Evolutionary conservation across 2,113 vertebrate genomes (phyloP).

Genomic region (Muntiacus muntjak): DNA sequence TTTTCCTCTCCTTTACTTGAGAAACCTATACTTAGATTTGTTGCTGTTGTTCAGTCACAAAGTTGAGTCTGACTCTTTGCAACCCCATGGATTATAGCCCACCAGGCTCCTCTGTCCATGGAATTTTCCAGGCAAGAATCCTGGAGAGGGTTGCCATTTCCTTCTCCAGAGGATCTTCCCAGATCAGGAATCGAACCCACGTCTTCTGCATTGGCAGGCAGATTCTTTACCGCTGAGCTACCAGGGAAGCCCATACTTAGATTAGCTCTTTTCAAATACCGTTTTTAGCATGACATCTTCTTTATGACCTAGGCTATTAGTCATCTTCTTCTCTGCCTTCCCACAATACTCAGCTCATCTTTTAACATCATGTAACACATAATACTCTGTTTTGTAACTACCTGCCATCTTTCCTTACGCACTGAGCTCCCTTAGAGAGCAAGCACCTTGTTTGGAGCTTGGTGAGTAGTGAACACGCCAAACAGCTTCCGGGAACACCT

Average conservation of each 20-base stretch:
- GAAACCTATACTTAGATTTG: not conserved
- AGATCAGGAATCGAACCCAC: fast-evolving
- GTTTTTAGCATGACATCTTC: not conserved
- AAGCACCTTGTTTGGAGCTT: not conserved
- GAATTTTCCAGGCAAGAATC: not conserved
- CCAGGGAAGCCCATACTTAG: not conserved
- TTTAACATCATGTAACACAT: not conserved
- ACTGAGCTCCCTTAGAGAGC: not conserved
- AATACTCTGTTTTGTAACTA: not conserved
- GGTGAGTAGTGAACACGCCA: not conserved
- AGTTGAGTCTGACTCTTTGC: not conserved
- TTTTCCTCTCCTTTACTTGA: not conserved
- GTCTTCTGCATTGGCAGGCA: not conserved
- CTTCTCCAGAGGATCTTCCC: not conserved
- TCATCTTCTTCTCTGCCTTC: not conserved
- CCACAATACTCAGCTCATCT: not conserved
- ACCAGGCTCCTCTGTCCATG: not conserved
- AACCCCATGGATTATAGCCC: not conserved
- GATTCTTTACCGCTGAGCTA: not conserved
- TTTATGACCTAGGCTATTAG: not conserved
- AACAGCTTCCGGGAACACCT: not conserved
- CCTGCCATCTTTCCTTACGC: not conserved
- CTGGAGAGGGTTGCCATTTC: not conserved
- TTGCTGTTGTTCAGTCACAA: not conserved
- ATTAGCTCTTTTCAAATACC: not conserved